These are phyloP conservation scores for Aplochiton taeniatus DNA, from an alignment of 2,797 vertebrate genomes.

Conservation along the genomic window DNA sequence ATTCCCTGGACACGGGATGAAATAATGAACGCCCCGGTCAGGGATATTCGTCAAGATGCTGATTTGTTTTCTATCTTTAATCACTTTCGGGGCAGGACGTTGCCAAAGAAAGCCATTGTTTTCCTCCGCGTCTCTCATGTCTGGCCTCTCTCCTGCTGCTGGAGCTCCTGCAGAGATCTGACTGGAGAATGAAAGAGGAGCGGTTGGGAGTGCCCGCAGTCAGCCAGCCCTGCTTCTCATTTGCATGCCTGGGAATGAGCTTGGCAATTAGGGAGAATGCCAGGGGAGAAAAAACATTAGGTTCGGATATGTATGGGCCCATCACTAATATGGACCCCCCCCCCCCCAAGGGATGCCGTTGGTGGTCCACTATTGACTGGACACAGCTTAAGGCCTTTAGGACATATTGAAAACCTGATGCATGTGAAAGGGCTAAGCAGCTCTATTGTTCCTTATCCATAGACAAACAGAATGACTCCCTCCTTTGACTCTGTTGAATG, in stretches of 20 bases:
- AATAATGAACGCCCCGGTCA: background rate
- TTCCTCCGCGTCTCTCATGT: background rate
- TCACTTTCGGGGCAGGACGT: conserved; percentile 14
- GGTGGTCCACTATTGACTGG: conserved; percentile 18
- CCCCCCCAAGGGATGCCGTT: conserved; percentile 28
- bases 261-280: conserved; percentile 43
- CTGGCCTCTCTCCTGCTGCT: conserved; percentile 22
- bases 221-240: conserved; percentile 35
- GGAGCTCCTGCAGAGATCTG: conserved; percentile 29
- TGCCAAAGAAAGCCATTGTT: conserved; percentile 8
- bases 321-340: conserved; percentile 40
- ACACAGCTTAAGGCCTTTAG: conserved; percentile 16
- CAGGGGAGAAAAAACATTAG: conserved; percentile 39
- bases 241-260: conserved; percentile 53
- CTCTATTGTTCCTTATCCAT: conserved; percentile 16
- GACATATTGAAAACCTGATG: conserved; percentile 22
- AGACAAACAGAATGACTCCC: conserved; percentile 22
- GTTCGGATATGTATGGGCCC: conserved; percentile 38
- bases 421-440: conserved; percentile 16
- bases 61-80: conserved; percentile 26
- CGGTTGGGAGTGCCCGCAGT: conserved; percentile 33
- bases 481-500: conserved; percentile 2
- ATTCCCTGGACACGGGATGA: background rate
- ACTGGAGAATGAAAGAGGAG: conserved; percentile 43
- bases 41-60: conserved; percentile 5